Percentiles rank a stretch among this genome's conserved stretches.
Evolutionary conservation across 2,113 vertebrate species (phyloP).

Genomic region (Lampris incognitus): DNA sequence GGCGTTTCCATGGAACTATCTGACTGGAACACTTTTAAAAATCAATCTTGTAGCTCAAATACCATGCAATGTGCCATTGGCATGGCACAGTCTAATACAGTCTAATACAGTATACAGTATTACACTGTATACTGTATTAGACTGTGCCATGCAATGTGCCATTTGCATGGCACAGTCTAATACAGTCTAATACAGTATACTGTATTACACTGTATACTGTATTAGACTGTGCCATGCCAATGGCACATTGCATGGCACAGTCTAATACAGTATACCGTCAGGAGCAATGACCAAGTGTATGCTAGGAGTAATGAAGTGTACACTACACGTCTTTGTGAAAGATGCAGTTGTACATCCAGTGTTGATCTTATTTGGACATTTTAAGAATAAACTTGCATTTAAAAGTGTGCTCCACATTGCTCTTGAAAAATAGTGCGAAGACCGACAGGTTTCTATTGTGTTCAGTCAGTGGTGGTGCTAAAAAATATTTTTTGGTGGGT

Average conservation of each 20-base stretch:
- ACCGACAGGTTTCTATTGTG: no score
- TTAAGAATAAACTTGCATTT: no score
- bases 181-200: neutral
- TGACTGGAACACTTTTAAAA: slow-evolving; percentile 9
- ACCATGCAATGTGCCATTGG: neutral
- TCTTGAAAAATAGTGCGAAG: neutral
- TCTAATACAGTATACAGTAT: neutral
- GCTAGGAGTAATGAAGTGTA: neutral
- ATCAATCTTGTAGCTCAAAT: slow-evolving; percentile 16
- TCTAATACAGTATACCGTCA: neutral
- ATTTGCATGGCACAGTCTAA: slow-evolving; percentile 1
- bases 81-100: neutral
- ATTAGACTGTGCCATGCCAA: no score
- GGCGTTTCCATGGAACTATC: slow-evolving; percentile 27
- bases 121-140: no score
- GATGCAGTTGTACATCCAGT: neutral
- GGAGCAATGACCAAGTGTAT: neutral
- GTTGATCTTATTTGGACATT: no score
- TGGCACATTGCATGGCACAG: neutral
- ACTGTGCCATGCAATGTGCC: neutral
- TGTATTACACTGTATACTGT: no score
- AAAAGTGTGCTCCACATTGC: neutral
- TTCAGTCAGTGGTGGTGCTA: no score
- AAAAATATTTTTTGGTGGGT: no score
- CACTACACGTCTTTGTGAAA: no score